Base-by-base conservation (phyloP, 2,797 vertebrate genomes). In the Dryobates pubescens region DNA sequence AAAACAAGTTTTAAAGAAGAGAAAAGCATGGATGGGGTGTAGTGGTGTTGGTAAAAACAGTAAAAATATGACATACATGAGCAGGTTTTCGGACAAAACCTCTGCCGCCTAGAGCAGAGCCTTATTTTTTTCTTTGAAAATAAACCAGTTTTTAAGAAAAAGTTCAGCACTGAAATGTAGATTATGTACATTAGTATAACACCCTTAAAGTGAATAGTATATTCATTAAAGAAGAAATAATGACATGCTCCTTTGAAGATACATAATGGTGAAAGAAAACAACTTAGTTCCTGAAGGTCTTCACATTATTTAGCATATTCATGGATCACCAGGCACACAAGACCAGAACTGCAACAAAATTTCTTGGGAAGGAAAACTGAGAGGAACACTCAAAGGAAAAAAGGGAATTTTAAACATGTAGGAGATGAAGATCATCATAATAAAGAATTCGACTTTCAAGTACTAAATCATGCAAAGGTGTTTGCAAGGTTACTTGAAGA, bases 301-400 rank as follows among this genome's bases (percentile, higher is more conserved):
- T n/a, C 3, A 4, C 23, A 5, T 13, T 53, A 53, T 67, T 80
- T 68, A 53, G 18, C n/a, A 5, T 38, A 51, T 27, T 58, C 59
- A 47, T 0, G 0, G 56, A 49, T n/a, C 27, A 34, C 27, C 6
- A 11, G 30, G 38, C 23, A 59, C 0, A 0, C 0, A 2, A 14
- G 57, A 61, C 4, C 47, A 59, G 15, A 62, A 34, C 17, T 18
- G 6, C 36, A 76, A 38, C 10, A 12, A 76, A 58, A 67, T n/a
- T 7, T 47, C 32, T 82, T 61, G 14, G 43, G 76, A 85, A 84
- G 51, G 13, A 67, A 53, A 67, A 86, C 0, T 49, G 14, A 9
- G 14, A 88, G 26, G 22, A 84, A 57, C 13, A 17, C 10, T 61
- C 8, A 22, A 63, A 82, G 23, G 34, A 61, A 94, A 85, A n/a